Evolutionary conservation across 2,113 vertebrate genomes (phyloP).

Genomic region (Otis tarda): DNA sequence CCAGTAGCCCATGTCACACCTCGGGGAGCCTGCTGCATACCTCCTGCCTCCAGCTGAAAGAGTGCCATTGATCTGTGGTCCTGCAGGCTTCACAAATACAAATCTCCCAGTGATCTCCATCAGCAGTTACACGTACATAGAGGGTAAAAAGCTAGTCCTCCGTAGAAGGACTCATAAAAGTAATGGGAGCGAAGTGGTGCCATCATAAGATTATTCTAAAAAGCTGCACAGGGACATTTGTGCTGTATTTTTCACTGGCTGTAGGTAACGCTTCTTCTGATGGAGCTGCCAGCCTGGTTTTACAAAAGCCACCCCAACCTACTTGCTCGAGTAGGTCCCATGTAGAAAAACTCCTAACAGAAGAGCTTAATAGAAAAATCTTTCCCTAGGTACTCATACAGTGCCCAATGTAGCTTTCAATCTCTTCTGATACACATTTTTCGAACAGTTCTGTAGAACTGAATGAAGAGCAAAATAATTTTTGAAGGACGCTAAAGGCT

Average conservation of each 20-base stretch:
- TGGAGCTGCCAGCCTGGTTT: not conserved
- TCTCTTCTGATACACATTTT: not conserved
- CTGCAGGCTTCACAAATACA: not conserved
- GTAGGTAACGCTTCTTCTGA: not conserved
- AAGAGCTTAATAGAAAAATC: not conserved
- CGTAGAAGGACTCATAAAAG: not conserved
- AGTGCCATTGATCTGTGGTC: not conserved
- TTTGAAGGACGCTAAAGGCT: not conserved
- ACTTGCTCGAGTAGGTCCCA: not conserved
- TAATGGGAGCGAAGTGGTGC: not conserved
- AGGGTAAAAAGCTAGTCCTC: not conserved
- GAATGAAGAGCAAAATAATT: not conserved
- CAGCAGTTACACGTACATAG: not conserved
- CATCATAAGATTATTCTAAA: not conserved
- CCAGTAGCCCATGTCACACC: not conserved
- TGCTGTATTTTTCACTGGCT: not conserved
- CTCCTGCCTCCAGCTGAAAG: not conserved
- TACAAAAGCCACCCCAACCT: not conserved
- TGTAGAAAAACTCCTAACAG: not conserved
- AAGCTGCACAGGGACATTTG: not conserved
- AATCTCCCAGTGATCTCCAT: constrained; percentile 25
- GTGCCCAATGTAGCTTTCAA: not conserved
- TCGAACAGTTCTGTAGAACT: not conserved
- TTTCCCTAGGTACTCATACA: not conserved
- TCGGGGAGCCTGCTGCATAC: not conserved